phyloP scores from a whole-genome alignment of 2,113 vertebrate genomes.

The Nyctereutes procyonoides region DNA sequence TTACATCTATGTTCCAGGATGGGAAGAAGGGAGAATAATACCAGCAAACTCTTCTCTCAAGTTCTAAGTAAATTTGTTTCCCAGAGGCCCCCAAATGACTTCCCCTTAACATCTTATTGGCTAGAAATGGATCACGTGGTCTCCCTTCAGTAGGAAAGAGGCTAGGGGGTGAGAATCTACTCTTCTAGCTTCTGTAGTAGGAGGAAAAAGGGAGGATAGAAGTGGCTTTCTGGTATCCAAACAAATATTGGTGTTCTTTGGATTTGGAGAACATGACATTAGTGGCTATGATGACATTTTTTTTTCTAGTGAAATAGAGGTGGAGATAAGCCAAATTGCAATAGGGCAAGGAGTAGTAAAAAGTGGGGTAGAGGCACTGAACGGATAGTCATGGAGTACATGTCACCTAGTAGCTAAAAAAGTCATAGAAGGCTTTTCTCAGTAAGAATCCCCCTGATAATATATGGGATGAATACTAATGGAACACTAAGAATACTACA shows the following conservation, averaged over 20 bases:
- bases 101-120: not conserved
- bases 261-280: not conserved
- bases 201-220: not conserved
- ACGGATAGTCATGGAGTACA: not conserved
- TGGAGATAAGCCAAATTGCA: not conserved
- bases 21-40: not conserved
- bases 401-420: not conserved
- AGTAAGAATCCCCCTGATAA: not conserved
- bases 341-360: not conserved
- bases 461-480: not conserved
- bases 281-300: not conserved
- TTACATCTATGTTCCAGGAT: not conserved
- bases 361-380: too few species aligned
- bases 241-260: not conserved
- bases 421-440: not conserved
- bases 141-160: not conserved
- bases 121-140: not conserved
- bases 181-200: not conserved
- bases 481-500: too few species aligned
- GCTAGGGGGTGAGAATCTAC: not conserved
- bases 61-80: not conserved
- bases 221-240: not conserved
- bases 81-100: not conserved
- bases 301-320: not conserved
- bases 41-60: not conserved